A percentile compares a stretch with the other conserved stretches of the same genome.
Evolutionary conservation across 2,113 vertebrate species (phyloP).

Genomic region (Zosterops japonicus): DNA sequence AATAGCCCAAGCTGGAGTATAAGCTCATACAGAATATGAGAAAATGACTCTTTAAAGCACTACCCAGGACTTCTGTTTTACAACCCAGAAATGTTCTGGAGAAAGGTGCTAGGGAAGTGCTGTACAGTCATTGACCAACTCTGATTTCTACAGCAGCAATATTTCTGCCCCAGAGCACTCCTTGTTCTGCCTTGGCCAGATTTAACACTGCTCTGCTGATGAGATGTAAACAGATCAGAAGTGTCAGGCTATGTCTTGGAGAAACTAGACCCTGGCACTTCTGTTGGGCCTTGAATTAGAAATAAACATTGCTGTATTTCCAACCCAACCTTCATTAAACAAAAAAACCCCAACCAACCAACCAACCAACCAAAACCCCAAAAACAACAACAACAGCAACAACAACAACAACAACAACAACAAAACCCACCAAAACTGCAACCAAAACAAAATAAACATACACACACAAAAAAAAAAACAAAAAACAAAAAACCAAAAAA

Average conservation of each 20-base stretch:
- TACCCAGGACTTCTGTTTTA: not conserved
- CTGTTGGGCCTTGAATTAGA: not conserved
- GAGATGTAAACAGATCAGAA: constrained; percentile 1
- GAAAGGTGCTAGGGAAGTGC: not conserved
- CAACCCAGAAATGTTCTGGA: not conserved
- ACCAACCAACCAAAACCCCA: too few species aligned
- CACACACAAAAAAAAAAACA: too few species aligned
- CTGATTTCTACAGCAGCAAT: not conserved
- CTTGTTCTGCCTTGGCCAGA: not conserved
- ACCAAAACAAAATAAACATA: not conserved
- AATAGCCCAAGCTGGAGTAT: not conserved
- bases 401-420: too few species aligned
- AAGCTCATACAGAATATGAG: not conserved
- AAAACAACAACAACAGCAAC: too few species aligned
- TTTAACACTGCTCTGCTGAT: not conserved
- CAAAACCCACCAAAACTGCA: too few species aligned
- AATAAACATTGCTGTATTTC: not conserved
- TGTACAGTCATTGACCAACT: not conserved
- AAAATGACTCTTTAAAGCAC: not conserved
- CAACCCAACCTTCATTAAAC: not conserved
- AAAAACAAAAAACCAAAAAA: not conserved
- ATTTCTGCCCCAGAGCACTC: not conserved
- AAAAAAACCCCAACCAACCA: too few species aligned
- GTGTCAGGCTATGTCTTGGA: constrained; percentile 1
- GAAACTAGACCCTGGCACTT: not conserved